phyloP scores from a whole-genome alignment of 1,140 invertebrate genomes.

The Mizuhopecten yessoensis region DNA sequence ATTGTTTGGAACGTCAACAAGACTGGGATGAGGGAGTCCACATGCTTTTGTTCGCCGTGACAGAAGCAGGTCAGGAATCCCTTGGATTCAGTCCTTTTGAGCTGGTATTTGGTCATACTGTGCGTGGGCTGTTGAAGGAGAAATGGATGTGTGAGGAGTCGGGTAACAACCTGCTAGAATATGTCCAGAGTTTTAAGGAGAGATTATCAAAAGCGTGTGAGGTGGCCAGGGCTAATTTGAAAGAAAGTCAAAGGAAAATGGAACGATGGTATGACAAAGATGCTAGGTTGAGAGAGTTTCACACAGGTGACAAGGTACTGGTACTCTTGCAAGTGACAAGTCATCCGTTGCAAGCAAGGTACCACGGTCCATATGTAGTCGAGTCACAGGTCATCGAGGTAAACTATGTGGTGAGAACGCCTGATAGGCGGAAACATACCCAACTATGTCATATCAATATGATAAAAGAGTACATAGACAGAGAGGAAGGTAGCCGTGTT shows the following conservation, averaged over 20 bases:
- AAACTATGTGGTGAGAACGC: no score
- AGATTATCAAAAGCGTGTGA: conserved; percentile 25
- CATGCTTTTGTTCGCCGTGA: conserved; percentile 62
- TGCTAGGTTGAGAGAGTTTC: conserved; percentile 53
- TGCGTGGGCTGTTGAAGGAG: no score
- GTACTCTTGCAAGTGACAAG: conserved; percentile 57
- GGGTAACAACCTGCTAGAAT: no score
- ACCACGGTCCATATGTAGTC: conserved; percentile 61
- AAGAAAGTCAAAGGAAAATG: background rate
- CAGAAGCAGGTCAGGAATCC: conserved; percentile 45
- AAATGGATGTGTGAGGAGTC: no score
- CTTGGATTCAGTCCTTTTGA: no score
- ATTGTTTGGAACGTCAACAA: conserved; percentile 58
- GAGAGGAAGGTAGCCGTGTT: no score
- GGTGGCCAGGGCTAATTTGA: background rate
- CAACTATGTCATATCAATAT: no score
- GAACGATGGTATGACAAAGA: conserved; percentile 46
- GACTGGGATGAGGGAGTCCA: conserved; percentile 63
- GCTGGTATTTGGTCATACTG: no score
- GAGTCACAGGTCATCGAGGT: no score
- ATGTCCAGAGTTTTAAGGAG: no score
- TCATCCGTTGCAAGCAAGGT: conserved; percentile 55
- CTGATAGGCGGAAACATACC: no score
- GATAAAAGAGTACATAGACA: no score
- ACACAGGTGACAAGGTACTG: conserved; percentile 60